Evolutionary conservation across 2,797 vertebrate genomes (phyloP).

Genomic region (Ctenosaura bakeri): DNA sequence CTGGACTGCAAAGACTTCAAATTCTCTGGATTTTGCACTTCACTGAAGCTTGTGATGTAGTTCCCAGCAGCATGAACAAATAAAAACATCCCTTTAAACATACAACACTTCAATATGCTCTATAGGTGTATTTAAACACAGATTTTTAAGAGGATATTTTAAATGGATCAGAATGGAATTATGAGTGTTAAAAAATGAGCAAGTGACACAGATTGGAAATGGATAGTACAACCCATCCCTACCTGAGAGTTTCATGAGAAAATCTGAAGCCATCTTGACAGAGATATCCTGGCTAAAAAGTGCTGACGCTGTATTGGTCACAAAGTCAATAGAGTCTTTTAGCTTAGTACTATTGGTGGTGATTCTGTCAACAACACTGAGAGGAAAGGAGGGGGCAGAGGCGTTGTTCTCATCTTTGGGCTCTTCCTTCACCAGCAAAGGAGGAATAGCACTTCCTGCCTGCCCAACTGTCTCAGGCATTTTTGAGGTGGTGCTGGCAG

Average conservation of each 20-base stretch:
- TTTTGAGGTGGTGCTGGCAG: slow-evolving; percentile 77
- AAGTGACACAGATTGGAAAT: background rate
- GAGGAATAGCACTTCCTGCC: slow-evolving; percentile 77
- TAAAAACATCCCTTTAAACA: background rate
- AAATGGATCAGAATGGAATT: background rate
- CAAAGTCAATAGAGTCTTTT: slow-evolving; percentile 85
- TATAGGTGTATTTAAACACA: background rate
- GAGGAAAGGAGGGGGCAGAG: slow-evolving; percentile 88
- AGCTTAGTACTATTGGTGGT: slow-evolving; percentile 85
- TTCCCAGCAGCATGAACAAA: background rate
- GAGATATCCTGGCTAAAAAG: slow-evolving; percentile 98
- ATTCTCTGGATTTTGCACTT: background rate
- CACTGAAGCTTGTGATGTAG: background rate
- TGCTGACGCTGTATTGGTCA: slow-evolving; percentile 86
- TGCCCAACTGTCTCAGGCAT: slow-evolving; percentile 87
- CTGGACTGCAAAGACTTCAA: too few relatives aligned
- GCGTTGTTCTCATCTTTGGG: slow-evolving; percentile 90
- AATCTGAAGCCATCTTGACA: slow-evolving; percentile 98
- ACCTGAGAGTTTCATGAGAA: slow-evolving; percentile 99
- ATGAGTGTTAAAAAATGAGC: background rate
- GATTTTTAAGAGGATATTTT: background rate
- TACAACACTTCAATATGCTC: too few relatives aligned
- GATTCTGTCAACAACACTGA: slow-evolving; percentile 88
- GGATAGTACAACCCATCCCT: background rate
- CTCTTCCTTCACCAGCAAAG: slow-evolving; percentile 95